These are phyloP conservation scores for Thomomys bottae DNA, from an alignment of 2,113 vertebrate species.

Conservation along the genomic window DNA sequence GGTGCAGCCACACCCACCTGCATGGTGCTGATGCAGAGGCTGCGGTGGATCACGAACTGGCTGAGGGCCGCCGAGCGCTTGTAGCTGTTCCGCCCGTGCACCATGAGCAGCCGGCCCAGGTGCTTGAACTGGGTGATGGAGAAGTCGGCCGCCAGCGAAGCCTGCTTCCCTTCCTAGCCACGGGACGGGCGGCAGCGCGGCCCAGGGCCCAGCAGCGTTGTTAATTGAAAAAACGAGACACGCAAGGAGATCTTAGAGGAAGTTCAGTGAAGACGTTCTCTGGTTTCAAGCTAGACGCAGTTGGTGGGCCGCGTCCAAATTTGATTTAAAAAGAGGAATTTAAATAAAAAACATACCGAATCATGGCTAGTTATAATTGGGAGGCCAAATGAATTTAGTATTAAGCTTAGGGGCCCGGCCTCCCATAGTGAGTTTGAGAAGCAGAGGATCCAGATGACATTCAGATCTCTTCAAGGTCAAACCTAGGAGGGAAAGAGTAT, in stretches of 20 bases:
- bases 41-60: slow-evolving; percentile 99
- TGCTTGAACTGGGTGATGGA: slow-evolving; percentile 98
- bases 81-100: slow-evolving; percentile 99
- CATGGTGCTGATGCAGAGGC: slow-evolving; percentile 98
- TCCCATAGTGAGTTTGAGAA: background rate
- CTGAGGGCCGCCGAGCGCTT: slow-evolving; percentile 97
- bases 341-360: slow-evolving; percentile 62
- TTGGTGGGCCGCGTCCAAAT: slow-evolving; percentile 65
- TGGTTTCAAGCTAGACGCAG: slow-evolving; percentile 39
- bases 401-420: background rate
- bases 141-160: slow-evolving; percentile 96
- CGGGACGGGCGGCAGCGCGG: background rate
- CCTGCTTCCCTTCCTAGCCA: slow-evolving; percentile 96
- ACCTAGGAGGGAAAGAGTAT: accelerated
- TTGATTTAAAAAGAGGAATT: slow-evolving; percentile 57
- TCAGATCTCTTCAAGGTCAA: background rate
- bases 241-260: slow-evolving; percentile 10
- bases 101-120: slow-evolving; percentile 95
- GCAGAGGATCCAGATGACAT: background rate
- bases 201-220: background rate
- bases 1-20: slow-evolving; percentile 91
- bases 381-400: slow-evolving; percentile 15
- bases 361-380: slow-evolving; percentile 16
- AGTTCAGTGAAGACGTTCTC: slow-evolving; percentile 33
- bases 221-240: slow-evolving; percentile 60